phyloP scores from a whole-genome alignment of 2,888 invertebrate genomes.

The Drosophila merina region DNA sequence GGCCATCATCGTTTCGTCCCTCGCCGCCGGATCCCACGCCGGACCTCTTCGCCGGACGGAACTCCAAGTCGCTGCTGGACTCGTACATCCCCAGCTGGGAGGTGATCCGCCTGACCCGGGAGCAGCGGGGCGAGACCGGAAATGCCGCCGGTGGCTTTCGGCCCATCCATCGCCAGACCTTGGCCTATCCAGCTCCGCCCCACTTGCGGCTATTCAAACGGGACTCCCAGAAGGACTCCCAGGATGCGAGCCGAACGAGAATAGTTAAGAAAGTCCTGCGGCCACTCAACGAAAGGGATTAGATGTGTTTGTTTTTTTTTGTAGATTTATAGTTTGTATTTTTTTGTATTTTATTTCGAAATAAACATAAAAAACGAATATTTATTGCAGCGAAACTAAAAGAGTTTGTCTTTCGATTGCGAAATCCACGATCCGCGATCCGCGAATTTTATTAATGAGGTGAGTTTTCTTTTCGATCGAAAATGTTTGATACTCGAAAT shows the following conservation, averaged over 20 bases:
- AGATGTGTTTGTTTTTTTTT: not conserved
- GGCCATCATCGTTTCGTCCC: slow-evolving; percentile 56
- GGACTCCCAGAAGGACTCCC: slow-evolving; percentile 31
- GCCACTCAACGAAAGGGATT: not conserved
- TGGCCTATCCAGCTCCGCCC: slow-evolving; percentile 58
- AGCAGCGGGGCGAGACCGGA: slow-evolving; percentile 28
- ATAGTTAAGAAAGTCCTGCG: slow-evolving; percentile 64
- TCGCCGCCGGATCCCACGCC: slow-evolving; percentile 65
- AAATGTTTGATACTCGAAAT: not conserved
- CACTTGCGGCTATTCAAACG: slow-evolving; percentile 61
- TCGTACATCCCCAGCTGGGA: slow-evolving; percentile 87
- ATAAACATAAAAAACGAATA: slow-evolving; percentile 25
- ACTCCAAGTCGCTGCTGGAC: slow-evolving; percentile 85
- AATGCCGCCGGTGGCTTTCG: slow-evolving; percentile 2
- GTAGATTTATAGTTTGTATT: not conserved
- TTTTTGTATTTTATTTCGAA: slow-evolving; percentile 2
- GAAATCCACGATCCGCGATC: not conserved
- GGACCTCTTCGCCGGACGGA: slow-evolving; percentile 78
- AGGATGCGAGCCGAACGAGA: slow-evolving; percentile 19
- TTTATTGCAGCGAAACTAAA: slow-evolving; percentile 32
- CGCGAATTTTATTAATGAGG: too few relatives aligned
- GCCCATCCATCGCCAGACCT: slow-evolving; percentile 52
- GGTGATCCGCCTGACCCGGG: slow-evolving; percentile 71
- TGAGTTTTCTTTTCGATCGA: not conserved
- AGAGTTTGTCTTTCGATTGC: slow-evolving; percentile 6